Evolutionary conservation across 2,113 vertebrate genomes (phyloP).

Genomic region (Mesembrinibis cayennensis): DNA sequence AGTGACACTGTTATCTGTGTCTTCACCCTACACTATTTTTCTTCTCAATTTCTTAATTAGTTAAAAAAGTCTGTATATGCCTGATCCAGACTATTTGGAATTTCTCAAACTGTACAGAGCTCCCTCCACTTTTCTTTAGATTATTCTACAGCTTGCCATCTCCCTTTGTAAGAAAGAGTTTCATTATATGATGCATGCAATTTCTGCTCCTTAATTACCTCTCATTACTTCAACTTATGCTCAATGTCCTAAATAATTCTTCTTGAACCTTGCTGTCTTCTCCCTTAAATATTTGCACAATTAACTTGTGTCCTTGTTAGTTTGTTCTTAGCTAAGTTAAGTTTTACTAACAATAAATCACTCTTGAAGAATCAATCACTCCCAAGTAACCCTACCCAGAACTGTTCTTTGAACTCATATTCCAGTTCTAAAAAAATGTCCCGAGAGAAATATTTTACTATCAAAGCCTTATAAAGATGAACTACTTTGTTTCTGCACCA

Average conservation of each 20-base stretch:
- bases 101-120: background rate
- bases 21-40: background rate
- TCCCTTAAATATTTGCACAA: conserved; percentile 17
- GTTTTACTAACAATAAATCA: conserved; percentile 24
- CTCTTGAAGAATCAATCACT: background rate
- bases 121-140: background rate
- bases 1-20: background rate
- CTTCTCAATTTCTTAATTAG: background rate
- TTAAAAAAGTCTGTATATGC: background rate
- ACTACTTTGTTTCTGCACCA: background rate
- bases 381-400: background rate
- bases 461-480: conserved; percentile 16
- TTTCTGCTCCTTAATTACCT: conserved; percentile 29
- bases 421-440: background rate
- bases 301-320: background rate
- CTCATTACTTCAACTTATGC: background rate
- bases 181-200: background rate
- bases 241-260: background rate
- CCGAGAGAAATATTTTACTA: background rate
- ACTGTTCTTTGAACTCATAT: conserved; percentile 6
- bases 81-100: background rate
- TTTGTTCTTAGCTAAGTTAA: background rate
- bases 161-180: background rate
- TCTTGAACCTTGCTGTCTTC: background rate
- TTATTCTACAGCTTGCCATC: background rate